phyloP scores from a whole-genome alignment of 2,888 invertebrate genomes.

The Nemapogon koenigi region DNA sequence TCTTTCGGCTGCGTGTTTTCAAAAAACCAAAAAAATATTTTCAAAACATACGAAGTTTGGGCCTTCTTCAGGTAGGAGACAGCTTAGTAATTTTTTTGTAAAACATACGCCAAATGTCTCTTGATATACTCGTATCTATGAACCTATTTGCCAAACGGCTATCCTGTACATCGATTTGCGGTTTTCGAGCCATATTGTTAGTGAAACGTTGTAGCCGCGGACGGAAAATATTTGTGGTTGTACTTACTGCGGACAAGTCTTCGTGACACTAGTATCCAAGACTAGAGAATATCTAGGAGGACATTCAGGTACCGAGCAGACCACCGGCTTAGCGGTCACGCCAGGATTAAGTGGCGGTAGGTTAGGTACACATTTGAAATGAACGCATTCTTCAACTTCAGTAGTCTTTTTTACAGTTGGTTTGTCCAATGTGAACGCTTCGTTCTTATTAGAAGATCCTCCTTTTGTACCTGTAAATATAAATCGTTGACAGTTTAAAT shows the following conservation, averaged over 20 bases:
- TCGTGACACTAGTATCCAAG: conserved; percentile 36
- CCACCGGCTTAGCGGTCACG: conserved; percentile 24
- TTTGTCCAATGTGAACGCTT: conserved; percentile 40
- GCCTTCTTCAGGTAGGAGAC: too few species aligned
- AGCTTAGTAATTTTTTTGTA: too few species aligned
- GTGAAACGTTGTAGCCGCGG: too few species aligned
- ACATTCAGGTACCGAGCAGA: conserved; percentile 60
- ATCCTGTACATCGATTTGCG: too few species aligned
- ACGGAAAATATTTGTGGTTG: too few species aligned
- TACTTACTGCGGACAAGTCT: conserved; percentile 55
- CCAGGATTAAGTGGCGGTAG: conserved; percentile 47
- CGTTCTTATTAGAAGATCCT: conserved; percentile 24
- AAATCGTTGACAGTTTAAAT: background rate
- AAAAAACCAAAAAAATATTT: background rate
- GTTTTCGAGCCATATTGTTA: too few species aligned
- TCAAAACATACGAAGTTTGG: too few species aligned
- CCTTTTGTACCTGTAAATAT: conserved; percentile 3
- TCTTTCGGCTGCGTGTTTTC: too few species aligned
- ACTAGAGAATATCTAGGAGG: conserved; percentile 66
- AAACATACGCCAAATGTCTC: too few species aligned
- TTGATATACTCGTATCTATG: too few species aligned
- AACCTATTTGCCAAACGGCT: too few species aligned
- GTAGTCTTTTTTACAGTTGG: conserved; percentile 22
- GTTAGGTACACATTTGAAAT: conserved; percentile 61
- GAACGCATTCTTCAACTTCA: conserved; percentile 40